These are phyloP conservation scores for Copsychus sechellarum DNA, from an alignment of 2,113 vertebrate genomes.

Conservation along the genomic window DNA sequence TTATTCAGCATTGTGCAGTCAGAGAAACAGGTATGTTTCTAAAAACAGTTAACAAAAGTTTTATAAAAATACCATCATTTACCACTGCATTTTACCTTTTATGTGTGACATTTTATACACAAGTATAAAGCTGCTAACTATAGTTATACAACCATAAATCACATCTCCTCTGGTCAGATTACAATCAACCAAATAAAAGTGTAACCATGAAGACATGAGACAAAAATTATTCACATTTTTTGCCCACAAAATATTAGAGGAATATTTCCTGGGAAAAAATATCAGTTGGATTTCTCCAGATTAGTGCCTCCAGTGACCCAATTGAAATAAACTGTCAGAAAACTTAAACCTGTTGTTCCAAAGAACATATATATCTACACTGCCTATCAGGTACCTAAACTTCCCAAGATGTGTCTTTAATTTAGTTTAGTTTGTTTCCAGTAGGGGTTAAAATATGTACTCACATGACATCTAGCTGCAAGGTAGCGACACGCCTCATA, in stretches of 20 bases:
- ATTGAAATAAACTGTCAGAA: background rate
- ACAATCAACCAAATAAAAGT: background rate
- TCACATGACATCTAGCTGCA: slow-evolving; percentile 96
- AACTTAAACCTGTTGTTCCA: background rate
- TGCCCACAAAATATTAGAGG: background rate
- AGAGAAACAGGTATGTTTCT: background rate
- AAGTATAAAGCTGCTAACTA: background rate
- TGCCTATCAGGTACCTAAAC: background rate
- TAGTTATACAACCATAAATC: background rate
- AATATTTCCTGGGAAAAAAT: background rate
- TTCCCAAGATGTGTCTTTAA: background rate
- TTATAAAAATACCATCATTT: background rate
- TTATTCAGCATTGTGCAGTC: background rate
- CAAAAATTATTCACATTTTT: background rate
- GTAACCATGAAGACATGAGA: background rate
- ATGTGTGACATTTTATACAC: background rate
- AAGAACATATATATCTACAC: background rate
- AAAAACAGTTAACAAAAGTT: background rate
- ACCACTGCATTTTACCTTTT: background rate
- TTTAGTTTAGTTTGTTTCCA: background rate
- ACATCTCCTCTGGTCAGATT: background rate
- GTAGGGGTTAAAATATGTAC: slow-evolving; percentile 57
- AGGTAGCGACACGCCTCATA: slow-evolving; percentile 97
- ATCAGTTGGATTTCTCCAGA: background rate
- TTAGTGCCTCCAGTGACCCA: background rate